A percentile compares a stretch with the other conserved stretches of the same genome.
phyloP scores from a whole-genome alignment of 2,113 vertebrate species.

The Caracal caracal region DNA sequence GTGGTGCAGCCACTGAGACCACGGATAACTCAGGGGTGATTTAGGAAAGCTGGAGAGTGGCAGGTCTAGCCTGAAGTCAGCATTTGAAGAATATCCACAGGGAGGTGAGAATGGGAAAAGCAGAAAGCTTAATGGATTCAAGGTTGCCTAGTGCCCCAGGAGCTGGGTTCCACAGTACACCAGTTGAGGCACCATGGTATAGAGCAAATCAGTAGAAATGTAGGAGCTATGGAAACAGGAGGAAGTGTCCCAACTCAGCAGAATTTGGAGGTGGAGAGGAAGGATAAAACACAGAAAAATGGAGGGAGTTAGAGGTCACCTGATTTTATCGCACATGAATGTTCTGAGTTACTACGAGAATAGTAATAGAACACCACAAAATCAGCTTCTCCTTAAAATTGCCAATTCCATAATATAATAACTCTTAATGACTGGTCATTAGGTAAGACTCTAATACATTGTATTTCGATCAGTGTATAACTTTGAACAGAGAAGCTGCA shows the following conservation, averaged over 20 bases:
- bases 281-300: not conserved
- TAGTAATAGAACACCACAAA: not conserved
- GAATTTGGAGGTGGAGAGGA: not conserved
- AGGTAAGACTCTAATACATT: not conserved
- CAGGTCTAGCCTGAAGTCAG: not conserved
- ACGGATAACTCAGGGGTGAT: not conserved
- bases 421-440: not conserved
- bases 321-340: not conserved
- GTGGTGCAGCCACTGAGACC: not conserved
- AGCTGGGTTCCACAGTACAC: not conserved
- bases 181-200: not conserved
- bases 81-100: not conserved
- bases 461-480: not conserved
- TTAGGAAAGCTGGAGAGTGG: not conserved
- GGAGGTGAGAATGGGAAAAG: not conserved
- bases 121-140: not conserved
- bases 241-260: not conserved
- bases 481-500: not conserved
- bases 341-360: not conserved
- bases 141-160: not conserved
- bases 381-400: not conserved
- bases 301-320: rapidly evolving
- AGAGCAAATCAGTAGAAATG: not conserved
- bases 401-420: not conserved
- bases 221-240: not conserved